Conservation (phyloP, 2,797 vertebrate genomes). For the Tamandua tetradactyla region DNA sequence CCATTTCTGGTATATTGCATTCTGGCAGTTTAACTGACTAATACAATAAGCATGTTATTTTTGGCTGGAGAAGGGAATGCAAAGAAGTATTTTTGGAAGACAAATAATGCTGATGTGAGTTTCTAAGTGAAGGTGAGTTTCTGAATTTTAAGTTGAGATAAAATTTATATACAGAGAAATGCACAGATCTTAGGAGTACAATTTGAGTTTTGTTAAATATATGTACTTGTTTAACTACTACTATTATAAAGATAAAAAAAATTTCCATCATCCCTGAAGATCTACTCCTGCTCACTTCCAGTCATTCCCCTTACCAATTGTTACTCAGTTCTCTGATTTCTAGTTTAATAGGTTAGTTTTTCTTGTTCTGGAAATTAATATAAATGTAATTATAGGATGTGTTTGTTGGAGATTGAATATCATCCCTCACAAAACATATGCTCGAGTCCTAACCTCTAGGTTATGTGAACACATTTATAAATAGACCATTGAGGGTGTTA, state of each 20-base stretch:
- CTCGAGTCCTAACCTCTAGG: too few species aligned
- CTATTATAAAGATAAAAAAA: neutral
- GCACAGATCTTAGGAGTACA: neutral
- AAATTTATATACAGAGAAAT: neutral
- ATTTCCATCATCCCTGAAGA: neutral
- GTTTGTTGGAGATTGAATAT: too few species aligned
- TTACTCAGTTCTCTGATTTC: slow-evolving; percentile 4
- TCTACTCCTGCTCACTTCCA: neutral
- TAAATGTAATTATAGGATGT: neutral
- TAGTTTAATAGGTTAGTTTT: neutral
- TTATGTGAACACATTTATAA: too few species aligned
- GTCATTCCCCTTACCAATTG: neutral
- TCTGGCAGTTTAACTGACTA: too few species aligned
- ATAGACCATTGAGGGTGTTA: too few species aligned
- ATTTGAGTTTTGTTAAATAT: neutral
- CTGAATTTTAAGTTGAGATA: neutral
- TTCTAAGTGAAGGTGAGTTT: neutral
- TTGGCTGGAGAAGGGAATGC: neutral
- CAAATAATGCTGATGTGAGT: neutral
- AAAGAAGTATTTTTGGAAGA: neutral
- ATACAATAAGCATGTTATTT: too few species aligned
- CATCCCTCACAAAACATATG: too few species aligned
- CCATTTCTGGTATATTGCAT: too few species aligned
- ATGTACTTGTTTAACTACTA: neutral
- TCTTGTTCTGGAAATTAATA: neutral